Evolutionary conservation across 2,888 invertebrate species (phyloP), one percentile per base, ranked within the genome.

Genomic region (Hesperia comma): DNA sequence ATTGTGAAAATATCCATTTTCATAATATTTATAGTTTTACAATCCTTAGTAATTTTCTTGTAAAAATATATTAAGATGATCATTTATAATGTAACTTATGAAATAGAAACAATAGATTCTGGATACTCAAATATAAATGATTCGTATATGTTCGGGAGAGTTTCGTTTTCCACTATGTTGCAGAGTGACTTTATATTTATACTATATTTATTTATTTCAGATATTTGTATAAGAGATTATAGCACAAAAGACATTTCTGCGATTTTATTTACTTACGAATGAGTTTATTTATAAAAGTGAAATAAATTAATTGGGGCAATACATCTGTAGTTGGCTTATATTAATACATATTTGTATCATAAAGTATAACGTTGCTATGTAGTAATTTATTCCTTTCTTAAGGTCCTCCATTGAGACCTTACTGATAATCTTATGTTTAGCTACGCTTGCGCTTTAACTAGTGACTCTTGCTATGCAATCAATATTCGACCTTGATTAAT

Each of bases 11-110:
- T 83, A 86, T 86, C 85, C 83, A 85, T 84, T 86, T 26, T 88
- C 80, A 82, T 87, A 89, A 86, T 87, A 86, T 90, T 89, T 87
- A 88, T 89, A 88, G 86, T 82, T 82, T 81, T 84, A 89, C 82
- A 80, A 85, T 86, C 84, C 88, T 90, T 88, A 86, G 84, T 84
- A 81, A 79, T 83, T 84, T 80, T 82, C 86, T 86, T 91, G 91
- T 91, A 91, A 86, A 91, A 89, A 88, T 85, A 84, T 85, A 80
- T 77, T 73, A 75, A 80, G 85, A 83, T 84, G 80, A 55, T 61
- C 37, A 54, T 55, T 61, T 60, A 46, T 61, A 10, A 12, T 37
- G 37, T 37, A 49, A 61, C 69, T 70, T 64, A 69, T 71, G 63
- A 66, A 70, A 64, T 72, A 78, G 75, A 60, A 63, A 61, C 68